These are phyloP conservation scores for Kryptolebias marmoratus DNA, from an alignment of 2,113 vertebrate species.

Conservation along the genomic window DNA sequence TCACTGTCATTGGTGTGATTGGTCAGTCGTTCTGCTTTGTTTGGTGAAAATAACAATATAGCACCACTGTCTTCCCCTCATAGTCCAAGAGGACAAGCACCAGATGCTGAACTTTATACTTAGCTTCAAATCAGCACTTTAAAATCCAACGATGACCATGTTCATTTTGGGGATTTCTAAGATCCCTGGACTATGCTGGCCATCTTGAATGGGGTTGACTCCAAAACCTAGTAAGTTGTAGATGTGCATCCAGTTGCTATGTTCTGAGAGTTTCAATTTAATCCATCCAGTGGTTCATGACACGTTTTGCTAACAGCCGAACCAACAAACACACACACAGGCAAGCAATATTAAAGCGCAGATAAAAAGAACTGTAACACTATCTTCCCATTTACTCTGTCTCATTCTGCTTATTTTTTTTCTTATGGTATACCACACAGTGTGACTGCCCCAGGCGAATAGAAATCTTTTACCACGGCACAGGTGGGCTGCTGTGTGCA, in stretches of 20 bases:
- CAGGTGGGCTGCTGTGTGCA: constrained; percentile 3
- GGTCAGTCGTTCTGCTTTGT: no score
- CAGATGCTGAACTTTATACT: neutral
- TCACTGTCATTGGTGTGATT: neutral
- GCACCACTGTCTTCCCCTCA: neutral
- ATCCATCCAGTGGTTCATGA: no score
- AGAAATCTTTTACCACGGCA: constrained; percentile 3
- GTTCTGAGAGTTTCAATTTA: no score
- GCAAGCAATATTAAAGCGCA: no score
- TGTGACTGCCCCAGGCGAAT: constrained; percentile 1
- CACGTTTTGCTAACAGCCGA: no score
- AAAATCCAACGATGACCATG: neutral
- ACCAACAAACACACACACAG: no score
- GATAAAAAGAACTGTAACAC: neutral
- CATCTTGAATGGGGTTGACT: no score
- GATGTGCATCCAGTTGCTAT: no score
- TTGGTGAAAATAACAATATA: no score
- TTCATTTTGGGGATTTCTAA: no score
- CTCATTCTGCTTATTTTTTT: neutral
- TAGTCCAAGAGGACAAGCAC: neutral
- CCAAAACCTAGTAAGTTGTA: no score
- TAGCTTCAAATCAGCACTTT: neutral
- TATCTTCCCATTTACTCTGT: neutral
- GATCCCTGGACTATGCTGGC: no score
- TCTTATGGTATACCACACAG: neutral